Base-by-base conservation (phyloP, 2,113 vertebrate species). In the Epinephelus lanceolatus region DNA sequence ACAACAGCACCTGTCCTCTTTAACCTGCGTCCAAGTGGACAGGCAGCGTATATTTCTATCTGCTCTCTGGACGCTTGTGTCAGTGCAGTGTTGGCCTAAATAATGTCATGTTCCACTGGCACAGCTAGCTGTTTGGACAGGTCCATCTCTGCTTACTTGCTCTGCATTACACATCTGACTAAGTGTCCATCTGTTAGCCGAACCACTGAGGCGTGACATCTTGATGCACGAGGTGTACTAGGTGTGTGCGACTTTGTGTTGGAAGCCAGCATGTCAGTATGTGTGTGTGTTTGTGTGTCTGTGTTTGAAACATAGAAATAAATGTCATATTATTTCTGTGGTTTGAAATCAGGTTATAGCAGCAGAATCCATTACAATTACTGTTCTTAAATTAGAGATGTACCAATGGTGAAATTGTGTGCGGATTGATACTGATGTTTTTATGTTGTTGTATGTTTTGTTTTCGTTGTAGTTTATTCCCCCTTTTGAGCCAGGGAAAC, bases 121-220 rank as follows among this genome's bases (percentile, higher is more conserved):
- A 71, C 30, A 30, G 75, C 78, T 81, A 37, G 55, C 45, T 76
- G 76, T 86, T 76, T 78, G 60, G 81, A 76, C 73, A 52, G 10
- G 14, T 81, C 66, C 42, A 19, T 71, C 52, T 59, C 25, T 27
- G 56, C 75, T 76, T 76, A 45, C 72, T 70, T 82, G 79, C 71
- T 70, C 67, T 79, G 75, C 67, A 80, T 85, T 84, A 83, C 71
- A 82, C 81, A 73, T 85, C 75, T 78, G 74, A 80, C 57, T 51
- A 81, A 76, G 57, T 67, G 56, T 76, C 73, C 69, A 71, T 78
- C 66, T 78, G 76, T 74, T 73, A 21, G 21, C 55, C 62, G 18
- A 49, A 75, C 56, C 42, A 74, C 40, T 61, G 76, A 76, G 56
- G 52, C 71, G 21, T 56, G 45, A 45, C 40, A 49, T 51, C 6